phyloP scores from a whole-genome alignment of 2,797 vertebrate genomes.

The Aphelocoma californica region DNA sequence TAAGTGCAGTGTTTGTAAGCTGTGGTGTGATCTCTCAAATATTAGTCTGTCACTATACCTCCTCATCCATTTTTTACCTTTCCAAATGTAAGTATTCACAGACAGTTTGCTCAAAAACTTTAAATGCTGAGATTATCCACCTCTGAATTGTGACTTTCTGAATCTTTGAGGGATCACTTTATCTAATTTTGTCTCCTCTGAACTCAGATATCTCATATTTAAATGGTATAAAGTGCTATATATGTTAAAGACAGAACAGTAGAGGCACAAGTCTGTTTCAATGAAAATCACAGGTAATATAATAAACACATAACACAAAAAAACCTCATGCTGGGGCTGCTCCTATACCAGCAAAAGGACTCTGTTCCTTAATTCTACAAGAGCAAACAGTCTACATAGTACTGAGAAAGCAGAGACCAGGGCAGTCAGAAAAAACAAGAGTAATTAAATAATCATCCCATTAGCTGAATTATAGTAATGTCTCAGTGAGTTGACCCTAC shows the following conservation, averaged over 20 bases:
- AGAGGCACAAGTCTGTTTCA: background rate
- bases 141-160: background rate
- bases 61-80: background rate
- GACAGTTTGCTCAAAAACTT: background rate
- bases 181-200: background rate
- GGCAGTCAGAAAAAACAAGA: slow-evolving; percentile 22
- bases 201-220: background rate
- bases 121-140: background rate
- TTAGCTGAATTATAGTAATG: slow-evolving; percentile 39
- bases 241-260: background rate
- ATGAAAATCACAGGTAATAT: background rate
- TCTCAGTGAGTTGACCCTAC: background rate
- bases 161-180: background rate
- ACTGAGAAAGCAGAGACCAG: background rate
- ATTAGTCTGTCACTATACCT: background rate
- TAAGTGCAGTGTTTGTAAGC: background rate
- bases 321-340: background rate
- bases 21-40: background rate
- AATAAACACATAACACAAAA: background rate
- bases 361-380: background rate
- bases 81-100: background rate
- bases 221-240: background rate
- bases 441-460: slow-evolving; percentile 10
- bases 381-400: background rate
- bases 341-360: background rate